Conservation (phyloP, 2,113 vertebrate species). For the Cyphotilapia sp. region DNA sequence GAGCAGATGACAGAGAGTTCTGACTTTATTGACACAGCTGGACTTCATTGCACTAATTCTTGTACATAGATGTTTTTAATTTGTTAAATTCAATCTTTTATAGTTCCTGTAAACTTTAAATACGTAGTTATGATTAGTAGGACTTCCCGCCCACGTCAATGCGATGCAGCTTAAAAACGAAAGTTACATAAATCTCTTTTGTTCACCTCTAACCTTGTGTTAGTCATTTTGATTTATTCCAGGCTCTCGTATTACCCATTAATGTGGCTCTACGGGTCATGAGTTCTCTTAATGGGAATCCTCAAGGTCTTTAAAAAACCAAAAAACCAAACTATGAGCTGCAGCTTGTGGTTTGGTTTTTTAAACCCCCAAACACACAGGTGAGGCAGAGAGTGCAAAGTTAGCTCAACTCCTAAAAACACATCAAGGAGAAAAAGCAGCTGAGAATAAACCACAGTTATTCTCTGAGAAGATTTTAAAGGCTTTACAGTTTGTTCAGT, state of each 20-base stretch:
- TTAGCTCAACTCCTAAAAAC: background rate
- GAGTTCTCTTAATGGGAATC: background rate
- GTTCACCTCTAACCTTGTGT: background rate
- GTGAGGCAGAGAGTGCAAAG: background rate
- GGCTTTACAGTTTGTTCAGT: background rate
- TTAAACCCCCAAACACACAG: background rate
- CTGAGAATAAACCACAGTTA: background rate
- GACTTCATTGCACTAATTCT: background rate
- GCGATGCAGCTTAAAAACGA: background rate
- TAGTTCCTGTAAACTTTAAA: background rate
- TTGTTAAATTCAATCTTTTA: background rate
- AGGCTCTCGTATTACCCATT: fast-evolving
- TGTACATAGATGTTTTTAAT: background rate
- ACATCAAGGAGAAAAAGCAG: background rate
- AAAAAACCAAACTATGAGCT: background rate
- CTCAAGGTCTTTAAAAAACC: fast-evolving
- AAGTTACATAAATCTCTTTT: background rate
- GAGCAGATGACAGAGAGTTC: background rate
- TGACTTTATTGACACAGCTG: background rate
- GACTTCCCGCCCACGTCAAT: background rate
- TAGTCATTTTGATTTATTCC: background rate
- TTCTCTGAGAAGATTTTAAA: background rate
- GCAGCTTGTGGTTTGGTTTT: background rate
- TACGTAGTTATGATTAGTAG: background rate
- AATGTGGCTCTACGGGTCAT: background rate